phyloP scores from a whole-genome alignment of 2,888 invertebrate species.

The Dryobota labecula region DNA sequence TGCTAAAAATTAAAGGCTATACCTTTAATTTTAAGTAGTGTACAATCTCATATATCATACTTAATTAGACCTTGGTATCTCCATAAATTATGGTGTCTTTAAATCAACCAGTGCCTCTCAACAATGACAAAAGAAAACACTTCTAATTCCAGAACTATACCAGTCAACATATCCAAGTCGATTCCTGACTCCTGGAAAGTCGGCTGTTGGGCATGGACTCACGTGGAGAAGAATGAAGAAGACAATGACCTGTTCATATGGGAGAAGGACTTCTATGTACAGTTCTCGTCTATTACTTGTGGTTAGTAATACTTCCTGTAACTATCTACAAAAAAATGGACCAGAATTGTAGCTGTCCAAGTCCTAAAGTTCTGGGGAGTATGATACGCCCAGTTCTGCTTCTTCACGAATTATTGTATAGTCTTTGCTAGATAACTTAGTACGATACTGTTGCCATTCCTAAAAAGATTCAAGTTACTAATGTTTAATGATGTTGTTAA shows the following conservation, averaged over 20 bases:
- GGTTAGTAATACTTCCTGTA: slow-evolving; percentile 72
- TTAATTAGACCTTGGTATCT: neutral
- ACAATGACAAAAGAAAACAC: neutral
- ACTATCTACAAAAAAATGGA: neutral
- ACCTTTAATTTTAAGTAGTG: neutral
- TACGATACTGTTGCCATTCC: neutral
- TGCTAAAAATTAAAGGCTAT: neutral
- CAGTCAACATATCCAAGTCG: slow-evolving; percentile 65
- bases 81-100: neutral
- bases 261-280: slow-evolving; percentile 91
- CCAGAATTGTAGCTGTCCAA: neutral
- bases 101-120: neutral
- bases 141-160: slow-evolving; percentile 69
- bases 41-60: neutral
- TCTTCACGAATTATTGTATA: neutral
- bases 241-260: slow-evolving; percentile 85
- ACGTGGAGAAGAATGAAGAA: slow-evolving; percentile 69
- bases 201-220: slow-evolving; percentile 77
- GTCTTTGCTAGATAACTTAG: neutral
- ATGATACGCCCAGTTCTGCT: neutral
- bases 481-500: neutral
- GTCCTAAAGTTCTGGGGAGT: neutral
- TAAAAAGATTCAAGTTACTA: neutral
- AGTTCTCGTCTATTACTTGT: slow-evolving; percentile 86
- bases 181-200: slow-evolving; percentile 70